Evolutionary conservation across 2,888 invertebrate genomes (phyloP), one percentile per base, ranked within the genome.

Genomic region (Caenorhabditis panamensis): DNA sequence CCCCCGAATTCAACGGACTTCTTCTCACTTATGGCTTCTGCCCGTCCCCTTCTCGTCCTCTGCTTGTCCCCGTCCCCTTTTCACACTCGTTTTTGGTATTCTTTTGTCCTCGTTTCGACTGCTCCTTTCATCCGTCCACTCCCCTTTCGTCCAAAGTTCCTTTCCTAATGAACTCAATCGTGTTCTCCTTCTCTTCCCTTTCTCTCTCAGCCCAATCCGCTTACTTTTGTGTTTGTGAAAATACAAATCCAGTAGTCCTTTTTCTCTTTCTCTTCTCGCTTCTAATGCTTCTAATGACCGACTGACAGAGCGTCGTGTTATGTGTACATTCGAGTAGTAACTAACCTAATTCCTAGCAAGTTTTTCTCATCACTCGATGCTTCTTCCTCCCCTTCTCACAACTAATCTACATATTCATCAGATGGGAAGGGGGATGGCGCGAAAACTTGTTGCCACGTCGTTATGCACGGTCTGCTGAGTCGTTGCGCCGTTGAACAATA

Each of bases 21-120:
- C 56, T 31, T 36, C 31, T 56, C 56, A 56, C 31, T 56, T 56
- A 31, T 31, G 31, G 31, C 56, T 41, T 56, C 37, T 31, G 5
- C 9, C 31, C 31, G 31, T 31, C 31, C 31, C 31, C 31, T 36
- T 47, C 36, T n/a, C n/a, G n/a, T n/a, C n/a, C n/a, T n/a, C n/a
- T n/a, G n/a, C 18, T 9, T 11, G 36, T 56, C 64, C 54, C 54
- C n/a, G n/a, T n/a, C n/a, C n/a, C 66, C 54, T 26, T 66, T 66
- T 67, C 67, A 47, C 67, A 44, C 67, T 58, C 67, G 58, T 67
- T 67, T 67, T 67, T 69, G 69, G 61, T 51, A 61, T 59, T 68
- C 68, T 68, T 37, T 68, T 68, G 68, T 68, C 68, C 16, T n/a
- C 54, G 2, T 51, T 31, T 28, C 28, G 24, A 47, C 63, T 51